A percentile compares a stretch with the other conserved stretches of the same genome.
phyloP scores from a whole-genome alignment of 1,140 invertebrate species.

The Drosophila ambigua region DNA sequence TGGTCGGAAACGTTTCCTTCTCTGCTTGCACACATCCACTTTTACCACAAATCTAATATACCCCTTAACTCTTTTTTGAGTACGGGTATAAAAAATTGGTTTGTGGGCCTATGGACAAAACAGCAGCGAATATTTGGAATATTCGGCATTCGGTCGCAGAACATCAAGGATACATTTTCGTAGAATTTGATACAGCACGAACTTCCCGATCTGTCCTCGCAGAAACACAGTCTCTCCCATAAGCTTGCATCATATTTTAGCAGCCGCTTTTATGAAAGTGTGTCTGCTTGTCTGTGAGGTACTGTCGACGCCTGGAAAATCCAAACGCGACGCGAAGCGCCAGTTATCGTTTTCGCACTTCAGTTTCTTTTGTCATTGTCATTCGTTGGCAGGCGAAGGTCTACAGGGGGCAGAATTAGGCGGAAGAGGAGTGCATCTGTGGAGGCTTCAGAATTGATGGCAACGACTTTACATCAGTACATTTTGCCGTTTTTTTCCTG shows the following conservation, averaged over 20 bases:
- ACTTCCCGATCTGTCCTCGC: conserved; percentile 44
- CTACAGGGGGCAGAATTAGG: neutral
- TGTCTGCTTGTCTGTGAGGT: conserved; percentile 32
- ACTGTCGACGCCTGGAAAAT: conserved; percentile 72
- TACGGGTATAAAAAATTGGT: conserved; percentile 33
- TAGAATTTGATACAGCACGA: neutral
- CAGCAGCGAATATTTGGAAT: neutral
- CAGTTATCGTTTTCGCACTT: conserved; percentile 81
- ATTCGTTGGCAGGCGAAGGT: conserved; percentile 29
- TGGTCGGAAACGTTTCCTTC: no score
- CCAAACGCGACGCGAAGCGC: conserved; percentile 64
- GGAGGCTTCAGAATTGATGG: conserved; percentile 54
- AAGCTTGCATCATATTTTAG: conserved; percentile 56
- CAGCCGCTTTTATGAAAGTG: conserved; percentile 11
- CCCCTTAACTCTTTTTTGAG: no score
- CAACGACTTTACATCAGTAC: conserved; percentile 70
- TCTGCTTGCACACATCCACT: no score
- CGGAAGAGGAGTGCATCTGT: conserved; percentile 8
- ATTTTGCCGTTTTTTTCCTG: conserved; percentile 38
- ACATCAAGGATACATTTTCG: no score
- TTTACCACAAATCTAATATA: no score
- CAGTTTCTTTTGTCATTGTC: conserved; percentile 81
- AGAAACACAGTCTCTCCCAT: conserved; percentile 23
- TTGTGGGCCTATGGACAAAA: conserved; percentile 63
- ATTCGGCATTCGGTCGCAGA: no score